A percentile compares a stretch with the other conserved stretches of the same genome.
phyloP scores from a whole-genome alignment of 2,888 invertebrate species.

The Steinernema carpocapsae region DNA sequence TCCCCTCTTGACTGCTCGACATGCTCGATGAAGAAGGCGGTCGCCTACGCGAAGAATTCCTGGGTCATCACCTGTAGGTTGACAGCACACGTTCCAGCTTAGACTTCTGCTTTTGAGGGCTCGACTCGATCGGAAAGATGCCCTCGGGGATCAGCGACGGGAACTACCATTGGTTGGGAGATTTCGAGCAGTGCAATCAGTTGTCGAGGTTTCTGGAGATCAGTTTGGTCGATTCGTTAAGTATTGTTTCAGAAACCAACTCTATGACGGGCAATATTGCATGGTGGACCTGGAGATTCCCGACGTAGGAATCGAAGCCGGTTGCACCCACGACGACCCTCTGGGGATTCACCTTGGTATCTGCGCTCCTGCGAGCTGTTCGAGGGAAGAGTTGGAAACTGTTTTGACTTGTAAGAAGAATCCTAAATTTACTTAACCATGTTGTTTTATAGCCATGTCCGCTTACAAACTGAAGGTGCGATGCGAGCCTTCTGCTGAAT shows the following conservation, averaged over 20 bases:
- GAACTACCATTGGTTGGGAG: slow-evolving; percentile 69
- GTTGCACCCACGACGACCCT: slow-evolving; percentile 53
- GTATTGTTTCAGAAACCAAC: slow-evolving; percentile 43
- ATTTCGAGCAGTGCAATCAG: slow-evolving; percentile 67
- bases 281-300: slow-evolving; percentile 61
- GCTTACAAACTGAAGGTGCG: slow-evolving; percentile 55
- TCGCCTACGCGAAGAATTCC: slow-evolving; percentile 47
- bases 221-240: neutral
- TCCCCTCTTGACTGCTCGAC: slow-evolving; percentile 49
- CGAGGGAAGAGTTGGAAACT: slow-evolving; percentile 46
- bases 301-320: slow-evolving; percentile 51
- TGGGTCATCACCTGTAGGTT: slow-evolving; percentile 61
- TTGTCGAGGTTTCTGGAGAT: slow-evolving; percentile 41
- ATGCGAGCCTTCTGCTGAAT: slow-evolving; percentile 59
- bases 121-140: slow-evolving; percentile 67
- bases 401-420: neutral
- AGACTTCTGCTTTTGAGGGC: slow-evolving; percentile 54
- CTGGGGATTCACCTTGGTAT: slow-evolving; percentile 64
- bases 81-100: too few species aligned
- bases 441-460: slow-evolving; percentile 43
- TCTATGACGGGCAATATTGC: slow-evolving; percentile 66
- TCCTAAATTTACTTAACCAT: neutral
- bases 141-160: slow-evolving; percentile 69
- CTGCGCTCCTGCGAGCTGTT: slow-evolving; percentile 62
- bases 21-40: slow-evolving; percentile 54